Evolutionary conservation across 2,113 vertebrate genomes (phyloP), one percentile per base, ranked within the genome.

Genomic region (Phaethornis superciliosus): DNA sequence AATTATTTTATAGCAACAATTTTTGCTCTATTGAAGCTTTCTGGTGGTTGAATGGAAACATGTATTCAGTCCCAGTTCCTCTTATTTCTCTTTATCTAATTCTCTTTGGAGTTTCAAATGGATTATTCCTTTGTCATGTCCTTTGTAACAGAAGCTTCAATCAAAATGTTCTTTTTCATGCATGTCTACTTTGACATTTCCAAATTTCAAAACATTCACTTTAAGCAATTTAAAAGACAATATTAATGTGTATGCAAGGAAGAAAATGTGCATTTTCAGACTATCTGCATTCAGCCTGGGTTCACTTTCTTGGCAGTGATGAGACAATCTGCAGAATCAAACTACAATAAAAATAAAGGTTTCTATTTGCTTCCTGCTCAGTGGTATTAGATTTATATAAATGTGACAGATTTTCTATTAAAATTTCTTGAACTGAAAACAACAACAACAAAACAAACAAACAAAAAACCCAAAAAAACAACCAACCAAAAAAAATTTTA

Each of bases 341-440:
- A 65, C 58, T 93, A 82, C 85, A 77, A 74, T 88, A 86, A 93
- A 95, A 90, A 86, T 26, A 93, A 95, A 85, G 58, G 69, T 93
- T 96, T 85, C 69, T 86, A 30, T 93, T 84, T 85, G 44, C 47
- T 94, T 92, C 69, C 72, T 89, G 81, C 67, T 95, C 81, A 81
- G 60, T n/a, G 90, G 40, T 94, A 85, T 75, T 56, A 81, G 91
- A 89, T 62, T 91, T 96, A 89, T 33, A 90, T 40, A 92, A 96
- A 95, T 76, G 94, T 93, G 94, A 93, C 90, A 92, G 88, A 5
- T 96, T 95, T 95, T 92, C 72, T 82, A 95, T 95, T 92, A 88
- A 82, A 93, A 95, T 84, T 80, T 65, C 75, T 92, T 96, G 86
- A 93, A 92, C 49, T 93, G 89, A 11, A 32, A 2, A 46, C 15